Evolutionary conservation across 1,140 invertebrate species (phyloP), one percentile per base, ranked within the genome.

Genomic region (Psix sp.): DNA sequence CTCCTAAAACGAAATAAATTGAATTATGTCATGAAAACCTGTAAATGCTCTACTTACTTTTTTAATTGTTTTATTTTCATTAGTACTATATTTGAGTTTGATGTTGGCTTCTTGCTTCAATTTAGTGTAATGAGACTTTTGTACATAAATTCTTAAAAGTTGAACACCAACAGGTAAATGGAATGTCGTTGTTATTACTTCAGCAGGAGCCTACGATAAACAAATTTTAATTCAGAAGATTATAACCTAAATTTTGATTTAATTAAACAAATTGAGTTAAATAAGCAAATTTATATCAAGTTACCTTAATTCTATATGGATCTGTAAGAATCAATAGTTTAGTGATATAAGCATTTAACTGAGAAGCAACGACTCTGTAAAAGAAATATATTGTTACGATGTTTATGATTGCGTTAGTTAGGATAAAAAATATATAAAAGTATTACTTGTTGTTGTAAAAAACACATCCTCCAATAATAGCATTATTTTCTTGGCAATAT

Each of bases 401-500:
- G 1, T 1, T 4, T 21, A 39, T 43, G 35, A 33, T 1, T 0
- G 33, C 13, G 6, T 35, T 35, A 24, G 1, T 35, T 11, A 13
- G 13, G 14, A 45, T 29, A 45, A 14, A 39, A 38, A 21, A 36
- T 15, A 20, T 48, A 5, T 43, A 45, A 42, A 18, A 52, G 2
- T 84, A 87, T 88, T 79, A 94, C 93, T 93, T 94, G 77, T 95
- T 95, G 83, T 95, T 93, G 77, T 94, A 94, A 56, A 95, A 89
- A 45, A 95, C 88, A 17, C 91, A 89, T 51, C 94, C 94, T 13
- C 93, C 94, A 13, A 95, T 85, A 45, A 94, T 90, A 21, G 92
- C 92, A 70, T 88, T 89, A 39, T 89, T 92, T 71, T 91, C 89
- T 82, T 93, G 92, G 80, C 92, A 94, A 77, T 91, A 91, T 68